phyloP scores from a whole-genome alignment of 2,888 invertebrate genomes.

The Parasteatoda lunata region DNA sequence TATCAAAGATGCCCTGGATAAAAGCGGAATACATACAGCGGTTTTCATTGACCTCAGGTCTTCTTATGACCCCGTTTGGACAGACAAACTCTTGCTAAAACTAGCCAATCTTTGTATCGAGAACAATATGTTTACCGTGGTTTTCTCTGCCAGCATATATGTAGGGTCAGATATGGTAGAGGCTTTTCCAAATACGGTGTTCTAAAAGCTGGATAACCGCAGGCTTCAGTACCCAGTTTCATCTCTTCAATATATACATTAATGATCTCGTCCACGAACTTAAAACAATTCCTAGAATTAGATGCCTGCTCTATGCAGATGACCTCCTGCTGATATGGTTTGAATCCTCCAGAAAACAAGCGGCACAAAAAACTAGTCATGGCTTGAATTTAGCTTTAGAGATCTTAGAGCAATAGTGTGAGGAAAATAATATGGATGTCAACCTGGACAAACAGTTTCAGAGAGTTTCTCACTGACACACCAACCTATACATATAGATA shows the following conservation, averaged over 20 bases:
- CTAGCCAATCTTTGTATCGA: neutral
- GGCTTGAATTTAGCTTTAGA: neutral
- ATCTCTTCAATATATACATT: neutral
- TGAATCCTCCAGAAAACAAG: neutral
- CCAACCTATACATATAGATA: no score
- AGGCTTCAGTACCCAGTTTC: neutral
- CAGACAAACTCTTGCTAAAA: neutral
- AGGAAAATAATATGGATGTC: neutral
- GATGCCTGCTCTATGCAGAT: neutral
- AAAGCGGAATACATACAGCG: neutral
- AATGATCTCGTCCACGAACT: neutral
- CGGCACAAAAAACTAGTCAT: neutral
- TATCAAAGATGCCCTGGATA: neutral
- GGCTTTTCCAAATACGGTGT: neutral
- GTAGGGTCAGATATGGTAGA: neutral
- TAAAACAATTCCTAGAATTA: neutral
- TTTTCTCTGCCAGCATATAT: neutral
- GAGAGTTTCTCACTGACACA: no score
- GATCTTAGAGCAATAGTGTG: neutral
- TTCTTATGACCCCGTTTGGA: neutral
- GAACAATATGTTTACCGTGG: neutral
- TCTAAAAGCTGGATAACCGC: neutral
- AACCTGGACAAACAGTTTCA: no score
- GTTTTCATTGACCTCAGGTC: neutral
- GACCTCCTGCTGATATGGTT: neutral